These are phyloP conservation scores for Ursus arctos DNA, from an alignment of 2,113 vertebrate species.

Conservation along the genomic window DNA sequence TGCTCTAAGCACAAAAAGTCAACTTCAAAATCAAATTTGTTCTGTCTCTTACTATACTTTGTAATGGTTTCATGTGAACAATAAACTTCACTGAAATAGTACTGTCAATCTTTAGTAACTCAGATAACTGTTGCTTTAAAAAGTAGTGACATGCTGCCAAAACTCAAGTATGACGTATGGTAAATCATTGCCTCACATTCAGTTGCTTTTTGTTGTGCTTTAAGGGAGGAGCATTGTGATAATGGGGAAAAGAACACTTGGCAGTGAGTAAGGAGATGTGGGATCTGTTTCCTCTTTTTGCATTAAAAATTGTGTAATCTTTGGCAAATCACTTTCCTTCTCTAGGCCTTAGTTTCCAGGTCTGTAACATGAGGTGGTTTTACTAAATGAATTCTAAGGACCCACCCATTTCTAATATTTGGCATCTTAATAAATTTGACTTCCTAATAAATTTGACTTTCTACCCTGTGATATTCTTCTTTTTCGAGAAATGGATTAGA, in stretches of 20 bases:
- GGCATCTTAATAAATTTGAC: neutral
- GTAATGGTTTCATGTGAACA: conserved; percentile 85
- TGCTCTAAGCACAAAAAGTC: conserved; percentile 87
- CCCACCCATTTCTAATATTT: neutral
- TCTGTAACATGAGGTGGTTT: neutral
- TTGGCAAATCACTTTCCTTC: neutral
- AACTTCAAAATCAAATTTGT: conserved; percentile 90
- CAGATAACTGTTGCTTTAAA: conserved; percentile 74
- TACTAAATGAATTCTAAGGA: neutral
- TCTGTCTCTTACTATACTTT: conserved; percentile 86
- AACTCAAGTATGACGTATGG: conserved; percentile 70
- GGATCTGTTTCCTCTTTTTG: neutral
- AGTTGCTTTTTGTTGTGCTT: conserved; percentile 60
- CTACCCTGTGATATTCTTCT: neutral
- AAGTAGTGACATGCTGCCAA: conserved; percentile 69
- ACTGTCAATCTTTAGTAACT: conserved; percentile 85
- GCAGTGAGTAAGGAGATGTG: neutral
- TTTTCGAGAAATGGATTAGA: neutral
- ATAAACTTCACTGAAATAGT: conserved; percentile 86
- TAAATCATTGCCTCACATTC: conserved; percentile 49
- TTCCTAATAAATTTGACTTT: conserved; percentile 7
- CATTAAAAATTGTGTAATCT: neutral
- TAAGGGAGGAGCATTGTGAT: neutral
- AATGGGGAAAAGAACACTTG: neutral
- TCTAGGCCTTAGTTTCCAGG: neutral